phyloP scores from a whole-genome alignment of 2,113 vertebrate species.

The Telmatochromis sp. region DNA sequence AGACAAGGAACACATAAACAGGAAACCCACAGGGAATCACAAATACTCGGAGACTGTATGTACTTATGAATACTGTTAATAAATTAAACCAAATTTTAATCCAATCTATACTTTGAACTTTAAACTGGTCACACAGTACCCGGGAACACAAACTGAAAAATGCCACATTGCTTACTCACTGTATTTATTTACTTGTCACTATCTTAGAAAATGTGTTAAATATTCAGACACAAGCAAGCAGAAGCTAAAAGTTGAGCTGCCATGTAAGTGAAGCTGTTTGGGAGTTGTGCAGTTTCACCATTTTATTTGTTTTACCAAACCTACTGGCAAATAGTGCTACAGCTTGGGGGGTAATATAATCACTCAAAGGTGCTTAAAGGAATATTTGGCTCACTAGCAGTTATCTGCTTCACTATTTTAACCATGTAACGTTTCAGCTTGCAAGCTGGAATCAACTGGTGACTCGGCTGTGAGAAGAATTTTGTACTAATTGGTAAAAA shows the following conservation, averaged over 20 bases:
- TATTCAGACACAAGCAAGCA: not conserved
- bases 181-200: not conserved
- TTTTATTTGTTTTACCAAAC: not conserved
- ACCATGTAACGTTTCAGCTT: not conserved
- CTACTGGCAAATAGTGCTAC: not conserved
- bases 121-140: not conserved
- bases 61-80: not conserved
- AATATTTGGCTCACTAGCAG: not conserved
- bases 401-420: not conserved
- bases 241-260: not conserved
- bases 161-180: not conserved
- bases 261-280: not conserved
- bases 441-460: not conserved
- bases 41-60: not conserved
- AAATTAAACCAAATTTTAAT: not conserved
- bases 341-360: not conserved
- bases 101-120: not conserved
- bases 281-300: not conserved
- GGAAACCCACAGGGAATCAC: not conserved
- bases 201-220: not conserved
- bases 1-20: not conserved
- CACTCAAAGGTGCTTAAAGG: not conserved
- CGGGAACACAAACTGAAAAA: not conserved
- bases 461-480: not conserved
- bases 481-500: not conserved